Percentiles rank a stretch among this genome's conserved stretches.
phyloP scores from a whole-genome alignment of 2,797 vertebrate genomes.

The Amblyraja radiata region DNA sequence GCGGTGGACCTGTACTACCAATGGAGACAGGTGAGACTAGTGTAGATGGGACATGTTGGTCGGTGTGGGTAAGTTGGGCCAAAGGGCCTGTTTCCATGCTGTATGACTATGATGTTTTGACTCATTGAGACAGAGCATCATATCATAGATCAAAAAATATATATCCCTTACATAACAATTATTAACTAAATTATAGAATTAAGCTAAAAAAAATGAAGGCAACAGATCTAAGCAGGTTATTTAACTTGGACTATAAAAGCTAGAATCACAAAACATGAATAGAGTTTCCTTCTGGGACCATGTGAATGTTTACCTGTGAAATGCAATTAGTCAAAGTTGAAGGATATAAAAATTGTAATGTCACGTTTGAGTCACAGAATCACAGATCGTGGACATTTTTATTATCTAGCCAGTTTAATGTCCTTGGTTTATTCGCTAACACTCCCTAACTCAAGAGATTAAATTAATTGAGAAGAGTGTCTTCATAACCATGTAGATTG shows the following conservation, averaged over 20 bases:
- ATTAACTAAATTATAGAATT: too few relatives aligned
- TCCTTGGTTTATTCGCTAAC: neutral
- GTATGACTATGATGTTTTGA: too few relatives aligned
- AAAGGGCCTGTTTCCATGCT: too few relatives aligned
- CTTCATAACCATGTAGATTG: neutral
- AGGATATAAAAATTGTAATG: neutral
- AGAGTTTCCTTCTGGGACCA: neutral
- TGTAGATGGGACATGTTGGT: too few relatives aligned
- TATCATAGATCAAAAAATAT: neutral
- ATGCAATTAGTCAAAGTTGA: neutral
- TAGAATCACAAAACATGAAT: neutral
- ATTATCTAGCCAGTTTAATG: neutral
- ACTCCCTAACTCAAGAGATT: neutral
- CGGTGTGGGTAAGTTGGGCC: too few relatives aligned
- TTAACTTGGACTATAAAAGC: neutral
- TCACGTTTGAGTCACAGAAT: neutral
- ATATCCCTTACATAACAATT: neutral
- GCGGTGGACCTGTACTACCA: too few relatives aligned
- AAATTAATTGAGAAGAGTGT: neutral
- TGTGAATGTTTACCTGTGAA: neutral
- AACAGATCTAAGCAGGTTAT: neutral
- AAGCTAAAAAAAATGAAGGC: neutral
- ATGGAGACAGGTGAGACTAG: too few relatives aligned
- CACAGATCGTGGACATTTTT: neutral
- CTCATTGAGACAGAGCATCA: too few relatives aligned